Base-by-base conservation (phyloP, 2,113 vertebrate genomes). In the Cettia cetti region DNA sequence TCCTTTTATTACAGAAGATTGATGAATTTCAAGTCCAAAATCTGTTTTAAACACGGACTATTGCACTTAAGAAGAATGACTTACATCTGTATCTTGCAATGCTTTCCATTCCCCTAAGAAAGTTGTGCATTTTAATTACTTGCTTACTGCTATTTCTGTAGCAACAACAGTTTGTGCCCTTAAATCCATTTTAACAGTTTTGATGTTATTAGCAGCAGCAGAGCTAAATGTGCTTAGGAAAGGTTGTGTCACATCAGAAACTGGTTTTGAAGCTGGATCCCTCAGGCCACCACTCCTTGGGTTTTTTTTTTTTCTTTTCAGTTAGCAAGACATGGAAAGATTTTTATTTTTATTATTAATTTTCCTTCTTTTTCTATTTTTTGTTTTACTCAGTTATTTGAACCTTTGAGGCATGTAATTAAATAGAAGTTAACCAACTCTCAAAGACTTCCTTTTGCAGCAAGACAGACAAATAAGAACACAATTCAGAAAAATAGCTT, bases 391-490 rank as follows among this genome's bases (percentile, higher is more conserved):
- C 54, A 26, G 44, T 61, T 83, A 85, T 30, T 90, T 86, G 22
- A 86, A 93, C 54, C 15, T 26, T 63, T 54, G 21, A 86, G 47
- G 13, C 53, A 90, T 77, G 42, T 20, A 78, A 88, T 89, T 42
- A 80, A 96, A 71, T 33, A 68, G 31, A 80, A 89, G 54, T 53
- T 49, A 89, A 78, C 30, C 37, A 91, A 57, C 26, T 24, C 52
- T 69, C 59, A 94, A 90, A 96, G 30, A 70, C 22, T 92, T 93
- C n/a, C 39, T 94, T 87, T 57, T 88, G 69, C 37, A 82, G 13
- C 9, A 92, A 82, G 60, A 39, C 13, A 82, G 80, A 81, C 69
- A 82, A 64, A 89, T 24, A 59, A 12, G 1, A 42, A 7, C 35
- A 39, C 10, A 27, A 13, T 82, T 89, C 26, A 44, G 37, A 64